phyloP scores from a whole-genome alignment of 2,888 invertebrate genomes.

The Eilema depressum region DNA sequence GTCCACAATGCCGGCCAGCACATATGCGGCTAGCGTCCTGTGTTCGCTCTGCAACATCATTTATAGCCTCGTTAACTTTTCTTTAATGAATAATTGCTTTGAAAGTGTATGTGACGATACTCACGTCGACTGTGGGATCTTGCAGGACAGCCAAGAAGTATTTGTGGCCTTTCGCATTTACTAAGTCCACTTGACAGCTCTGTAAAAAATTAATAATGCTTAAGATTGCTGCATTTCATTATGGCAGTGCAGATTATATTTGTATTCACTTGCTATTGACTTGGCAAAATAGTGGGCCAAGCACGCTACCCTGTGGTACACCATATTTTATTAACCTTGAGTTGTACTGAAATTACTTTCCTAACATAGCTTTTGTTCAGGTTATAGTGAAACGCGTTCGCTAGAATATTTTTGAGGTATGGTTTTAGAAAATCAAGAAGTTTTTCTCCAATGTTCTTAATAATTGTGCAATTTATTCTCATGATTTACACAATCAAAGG shows the following conservation, averaged over 20 bases:
- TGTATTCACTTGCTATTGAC: background rate
- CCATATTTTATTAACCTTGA: background rate
- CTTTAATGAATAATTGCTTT: no score
- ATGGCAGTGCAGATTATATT: background rate
- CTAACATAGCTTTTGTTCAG: background rate
- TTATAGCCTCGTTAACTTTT: background rate
- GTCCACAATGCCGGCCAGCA: slow-evolving; percentile 97
- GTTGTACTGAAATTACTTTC: background rate
- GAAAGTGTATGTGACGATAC: slow-evolving; percentile 57
- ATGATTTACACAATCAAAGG: background rate
- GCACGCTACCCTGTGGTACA: background rate
- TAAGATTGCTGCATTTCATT: background rate
- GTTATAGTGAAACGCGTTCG: background rate
- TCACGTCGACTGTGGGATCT: slow-evolving; percentile 93
- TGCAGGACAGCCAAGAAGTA: slow-evolving; percentile 97
- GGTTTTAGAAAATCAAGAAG: background rate
- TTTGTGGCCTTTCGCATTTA: slow-evolving; percentile 97
- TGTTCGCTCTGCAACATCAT: slow-evolving; percentile 89
- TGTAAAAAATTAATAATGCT: slow-evolving; percentile 70
- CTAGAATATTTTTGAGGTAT: background rate
- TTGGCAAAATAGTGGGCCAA: background rate
- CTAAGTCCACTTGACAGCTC: slow-evolving; percentile 97
- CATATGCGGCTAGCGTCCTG: slow-evolving; percentile 97
- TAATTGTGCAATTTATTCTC: background rate
- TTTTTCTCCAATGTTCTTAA: background rate